Percentiles rank a stretch among this genome's conserved stretches.
Conservation (phyloP, 1,140 invertebrate species). For the Melitaea cinxia region DNA sequence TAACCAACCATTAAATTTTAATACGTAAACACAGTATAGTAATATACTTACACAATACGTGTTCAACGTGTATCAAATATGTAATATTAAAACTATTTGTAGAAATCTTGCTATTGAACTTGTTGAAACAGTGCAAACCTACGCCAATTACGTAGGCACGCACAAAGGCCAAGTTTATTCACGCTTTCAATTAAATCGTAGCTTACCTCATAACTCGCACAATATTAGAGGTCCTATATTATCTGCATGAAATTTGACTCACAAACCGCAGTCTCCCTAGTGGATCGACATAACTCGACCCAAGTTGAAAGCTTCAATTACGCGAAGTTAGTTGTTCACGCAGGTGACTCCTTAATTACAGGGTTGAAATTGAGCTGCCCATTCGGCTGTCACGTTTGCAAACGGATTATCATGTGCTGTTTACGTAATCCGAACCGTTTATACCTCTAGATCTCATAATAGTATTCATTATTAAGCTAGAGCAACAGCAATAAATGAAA, state of each 20-base stretch:
- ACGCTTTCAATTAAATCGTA: slow-evolving; percentile 61
- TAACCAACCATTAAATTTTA: no score
- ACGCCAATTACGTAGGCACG: background rate
- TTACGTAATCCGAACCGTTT: slow-evolving; percentile 43
- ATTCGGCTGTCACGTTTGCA: slow-evolving; percentile 71
- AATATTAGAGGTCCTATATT: slow-evolving; percentile 68
- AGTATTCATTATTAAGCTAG: slow-evolving; percentile 13
- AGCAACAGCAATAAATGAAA: background rate
- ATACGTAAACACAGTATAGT: no score
- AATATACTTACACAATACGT: no score
- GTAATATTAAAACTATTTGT: background rate
- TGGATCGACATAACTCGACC: slow-evolving; percentile 69
- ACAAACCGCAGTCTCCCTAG: slow-evolving; percentile 63
- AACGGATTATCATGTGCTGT: slow-evolving; percentile 72
- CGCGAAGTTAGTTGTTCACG: slow-evolving; percentile 73
- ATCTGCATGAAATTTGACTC: slow-evolving; percentile 74
- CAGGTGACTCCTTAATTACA: slow-evolving; percentile 80
- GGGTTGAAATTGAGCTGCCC: slow-evolving; percentile 74
- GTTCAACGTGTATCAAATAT: background rate
- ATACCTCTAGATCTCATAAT: slow-evolving; percentile 28
- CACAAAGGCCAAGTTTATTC: slow-evolving; percentile 13
- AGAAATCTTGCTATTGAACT: background rate
- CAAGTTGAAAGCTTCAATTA: slow-evolving; percentile 78
- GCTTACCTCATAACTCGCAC: slow-evolving; percentile 58
- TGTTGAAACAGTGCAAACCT: background rate